Evolutionary conservation across 1,140 invertebrate species (phyloP).

Genomic region (Idris sp.): DNA sequence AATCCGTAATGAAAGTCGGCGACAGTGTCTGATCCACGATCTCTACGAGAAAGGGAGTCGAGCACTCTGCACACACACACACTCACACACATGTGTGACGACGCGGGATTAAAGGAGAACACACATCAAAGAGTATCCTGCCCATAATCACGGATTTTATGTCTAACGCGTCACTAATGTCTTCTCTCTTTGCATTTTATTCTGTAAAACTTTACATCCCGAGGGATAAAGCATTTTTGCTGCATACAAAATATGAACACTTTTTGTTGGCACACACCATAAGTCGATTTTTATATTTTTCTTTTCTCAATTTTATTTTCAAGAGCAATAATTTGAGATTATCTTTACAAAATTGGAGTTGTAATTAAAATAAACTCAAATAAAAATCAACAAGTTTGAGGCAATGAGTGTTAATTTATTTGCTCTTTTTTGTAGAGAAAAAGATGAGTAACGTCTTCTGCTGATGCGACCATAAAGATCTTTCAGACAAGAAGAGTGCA

Average conservation of each 20-base stretch:
- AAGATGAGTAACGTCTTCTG: slow-evolving; percentile 51
- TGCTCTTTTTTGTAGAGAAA: slow-evolving; percentile 53
- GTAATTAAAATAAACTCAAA: too few species aligned
- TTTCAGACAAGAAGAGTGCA: slow-evolving; percentile 60
- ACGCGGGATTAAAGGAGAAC: slow-evolving; percentile 60
- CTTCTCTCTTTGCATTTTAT: slow-evolving; percentile 58
- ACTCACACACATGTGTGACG: slow-evolving; percentile 31
- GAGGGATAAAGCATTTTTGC: slow-evolving; percentile 37
- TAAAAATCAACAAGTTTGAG: too few species aligned
- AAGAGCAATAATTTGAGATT: too few species aligned
- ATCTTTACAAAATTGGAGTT: too few species aligned
- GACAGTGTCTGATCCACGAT: slow-evolving; percentile 65
- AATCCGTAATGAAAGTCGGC: slow-evolving; percentile 67
- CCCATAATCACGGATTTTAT: slow-evolving; percentile 63
- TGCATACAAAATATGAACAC: too few species aligned
- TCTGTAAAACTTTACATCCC: slow-evolving; percentile 55
- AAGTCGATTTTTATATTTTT: too few species aligned
- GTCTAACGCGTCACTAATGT: slow-evolving; percentile 61
- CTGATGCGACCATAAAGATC: slow-evolving; percentile 61
- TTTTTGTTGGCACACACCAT: slow-evolving; percentile 19
- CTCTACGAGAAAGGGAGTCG: slow-evolving; percentile 55
- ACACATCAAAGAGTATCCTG: slow-evolving; percentile 63
- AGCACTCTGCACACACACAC: slow-evolving; percentile 36
- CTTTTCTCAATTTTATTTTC: too few species aligned
- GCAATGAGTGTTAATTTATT: too few species aligned